These are phyloP conservation scores for Drosophila kambysellisi DNA, from an alignment of 2,888 invertebrate genomes.

Conservation along the genomic window DNA sequence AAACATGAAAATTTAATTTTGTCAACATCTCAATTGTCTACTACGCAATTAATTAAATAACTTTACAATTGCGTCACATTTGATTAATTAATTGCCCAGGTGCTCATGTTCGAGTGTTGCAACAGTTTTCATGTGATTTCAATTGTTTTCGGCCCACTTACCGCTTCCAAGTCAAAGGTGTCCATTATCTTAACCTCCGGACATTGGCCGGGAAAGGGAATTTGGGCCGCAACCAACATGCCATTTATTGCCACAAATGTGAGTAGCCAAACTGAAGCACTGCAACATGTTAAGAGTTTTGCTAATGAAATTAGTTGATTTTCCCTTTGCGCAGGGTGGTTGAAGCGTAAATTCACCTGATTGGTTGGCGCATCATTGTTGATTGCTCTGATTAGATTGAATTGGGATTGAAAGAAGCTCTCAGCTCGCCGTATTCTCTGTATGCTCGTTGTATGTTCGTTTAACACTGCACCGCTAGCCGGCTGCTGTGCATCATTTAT, in stretches of 20 bases:
- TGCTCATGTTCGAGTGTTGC: slow-evolving; percentile 12
- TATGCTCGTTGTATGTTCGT: slow-evolving; percentile 14
- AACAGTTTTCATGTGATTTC: not conserved
- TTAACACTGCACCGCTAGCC: slow-evolving; percentile 51
- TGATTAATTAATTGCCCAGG: slow-evolving; percentile 28
- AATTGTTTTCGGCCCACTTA: slow-evolving; percentile 54
- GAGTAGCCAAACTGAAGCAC: slow-evolving; percentile 47
- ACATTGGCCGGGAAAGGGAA: slow-evolving; percentile 88
- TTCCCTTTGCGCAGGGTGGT: not conserved
- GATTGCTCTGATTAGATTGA: not conserved
- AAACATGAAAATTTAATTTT: slow-evolving; percentile 10
- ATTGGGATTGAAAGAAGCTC: not conserved
- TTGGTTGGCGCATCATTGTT: slow-evolving; percentile 26
- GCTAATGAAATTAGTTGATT: slow-evolving; percentile 1
- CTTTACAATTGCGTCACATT: slow-evolving; percentile 24
- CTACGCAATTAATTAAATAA: slow-evolving; percentile 39
- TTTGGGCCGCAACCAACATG: slow-evolving; percentile 85
- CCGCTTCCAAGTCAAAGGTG: slow-evolving; percentile 87
- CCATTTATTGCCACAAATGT: slow-evolving; percentile 44
- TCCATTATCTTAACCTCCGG: slow-evolving; percentile 88
- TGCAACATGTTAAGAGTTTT: slow-evolving; percentile 18
- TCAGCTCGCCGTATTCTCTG: slow-evolving; percentile 12
- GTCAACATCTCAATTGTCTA: slow-evolving; percentile 13
- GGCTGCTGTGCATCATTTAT: slow-evolving; percentile 59
- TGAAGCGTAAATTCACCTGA: slow-evolving; percentile 19